Percentiles rank a stretch among this genome's conserved stretches.
Conservation (phyloP, 2,113 vertebrate species). For the Motacilla tschutschensis region DNA sequence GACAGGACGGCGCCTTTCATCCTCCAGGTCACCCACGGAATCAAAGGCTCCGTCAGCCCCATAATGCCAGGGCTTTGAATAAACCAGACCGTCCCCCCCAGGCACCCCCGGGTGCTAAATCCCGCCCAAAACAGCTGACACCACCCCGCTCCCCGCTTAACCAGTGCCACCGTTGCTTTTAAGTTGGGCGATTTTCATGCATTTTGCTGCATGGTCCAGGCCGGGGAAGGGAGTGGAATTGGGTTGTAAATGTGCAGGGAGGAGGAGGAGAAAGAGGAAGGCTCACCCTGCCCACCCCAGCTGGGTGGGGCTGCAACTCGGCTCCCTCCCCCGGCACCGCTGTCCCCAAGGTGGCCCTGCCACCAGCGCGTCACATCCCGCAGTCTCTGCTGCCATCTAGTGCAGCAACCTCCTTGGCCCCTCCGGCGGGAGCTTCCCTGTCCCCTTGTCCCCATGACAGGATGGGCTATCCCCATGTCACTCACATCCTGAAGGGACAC, state of each 20-base stretch:
- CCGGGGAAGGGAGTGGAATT: fast-evolving
- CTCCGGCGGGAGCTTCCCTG: fast-evolving
- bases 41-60: fast-evolving
- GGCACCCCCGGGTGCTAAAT: background rate
- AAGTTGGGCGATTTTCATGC: background rate
- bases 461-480: background rate
- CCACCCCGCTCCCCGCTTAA: background rate
- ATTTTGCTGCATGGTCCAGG: background rate
- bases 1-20: fast-evolving
- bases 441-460: fast-evolving
- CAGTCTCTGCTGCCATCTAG: constrained; percentile 48
- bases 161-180: background rate
- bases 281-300: background rate
- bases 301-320: background rate
- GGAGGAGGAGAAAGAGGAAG: background rate
- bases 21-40: background rate
- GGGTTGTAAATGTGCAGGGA: background rate
- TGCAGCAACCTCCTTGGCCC: background rate
- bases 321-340: background rate
- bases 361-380: fast-evolving
- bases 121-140: background rate
- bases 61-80: fast-evolving
- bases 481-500: background rate
- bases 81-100: background rate
- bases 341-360: background rate